Evolutionary conservation across 1,140 invertebrate species (phyloP).

Genomic region (Nasonia giraulti): DNA sequence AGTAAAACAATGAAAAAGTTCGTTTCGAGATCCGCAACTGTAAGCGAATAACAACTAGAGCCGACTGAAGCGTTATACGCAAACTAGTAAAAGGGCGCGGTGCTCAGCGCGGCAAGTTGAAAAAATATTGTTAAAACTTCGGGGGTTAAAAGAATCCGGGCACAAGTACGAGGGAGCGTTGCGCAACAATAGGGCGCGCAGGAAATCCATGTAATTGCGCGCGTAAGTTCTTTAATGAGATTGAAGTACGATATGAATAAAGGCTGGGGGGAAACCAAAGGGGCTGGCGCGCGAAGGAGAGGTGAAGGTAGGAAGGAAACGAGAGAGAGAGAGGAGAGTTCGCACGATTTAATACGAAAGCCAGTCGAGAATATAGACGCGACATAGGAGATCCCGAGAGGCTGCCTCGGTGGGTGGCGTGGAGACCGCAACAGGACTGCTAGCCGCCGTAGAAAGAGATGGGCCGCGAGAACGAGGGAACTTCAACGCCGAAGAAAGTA

Average conservation of each 20-base stretch:
- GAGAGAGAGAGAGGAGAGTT: constrained; percentile 33
- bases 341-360: neutral
- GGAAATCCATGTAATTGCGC: constrained; percentile 41
- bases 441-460: neutral
- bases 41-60: constrained; percentile 34
- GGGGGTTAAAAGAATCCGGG: neutral
- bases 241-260: constrained; percentile 50
- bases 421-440: constrained; percentile 55
- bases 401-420: constrained; percentile 52
- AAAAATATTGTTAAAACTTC: constrained; percentile 17
- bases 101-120: neutral
- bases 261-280: constrained; percentile 48
- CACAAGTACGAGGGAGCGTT: neutral
- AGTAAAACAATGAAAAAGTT: constrained; percentile 35
- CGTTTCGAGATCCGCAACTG: neutral
- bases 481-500: constrained; percentile 50
- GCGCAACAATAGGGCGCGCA: constrained; percentile 15
- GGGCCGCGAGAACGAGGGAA: constrained; percentile 53
- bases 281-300: constrained; percentile 2
- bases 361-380: constrained; percentile 5
- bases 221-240: constrained; percentile 50
- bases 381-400: constrained; percentile 6
- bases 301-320: constrained; percentile 26
- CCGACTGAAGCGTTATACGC: neutral
- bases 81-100: neutral